Base-by-base conservation (phyloP, 2,797 vertebrate species). In the Mus caroli region DNA sequence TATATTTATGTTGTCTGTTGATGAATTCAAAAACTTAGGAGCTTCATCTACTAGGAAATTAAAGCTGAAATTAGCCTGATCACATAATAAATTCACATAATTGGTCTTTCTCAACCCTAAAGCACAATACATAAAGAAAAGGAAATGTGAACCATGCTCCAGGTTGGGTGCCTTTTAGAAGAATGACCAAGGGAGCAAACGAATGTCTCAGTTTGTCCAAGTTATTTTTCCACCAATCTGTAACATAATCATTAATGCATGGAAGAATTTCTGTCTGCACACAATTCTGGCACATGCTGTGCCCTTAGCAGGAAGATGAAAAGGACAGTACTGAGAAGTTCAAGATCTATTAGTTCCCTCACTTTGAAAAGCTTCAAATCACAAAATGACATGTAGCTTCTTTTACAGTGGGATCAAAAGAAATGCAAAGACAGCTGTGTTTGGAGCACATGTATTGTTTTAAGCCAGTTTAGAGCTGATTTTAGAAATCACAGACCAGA, bases 351-450 rank as follows among this genome's bases (percentile, higher is more conserved):
- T 94, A 88, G 87, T 90, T 97, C 92, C 92, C 77, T 96, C 77
- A 86, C 89, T 96, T 95, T 3, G 40, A 97, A 97, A 96, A 97
- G 67, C 77, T 91, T 97, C 94, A 97, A 97, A 97, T 97, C 96
- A 95, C 88, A 95, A 97, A 97, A 95, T 96, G 96, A 95, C 97
- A 97, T 94, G 96, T 94, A 97, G 87, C 96, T 97, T 95, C 97
- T 97, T 96, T 97, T 93, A 91, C 96, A 88, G 80, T 67, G 52
- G 90, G 97, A 98, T 98, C 97, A 98, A 97, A 98, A 97, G 96
- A 96, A 97, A 93, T 56, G 77, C 92, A 82, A 85, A 79, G 95
- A 91, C 96, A 98, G 97, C 97, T 97, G 96, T 97, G 97, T 96
- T 97, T 90, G 69, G 77, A 95, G 89, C 95, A 97, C 73, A 73